Base-by-base conservation (phyloP, 2,888 invertebrate genomes). In the Lordiphosa andalusiaca region DNA sequence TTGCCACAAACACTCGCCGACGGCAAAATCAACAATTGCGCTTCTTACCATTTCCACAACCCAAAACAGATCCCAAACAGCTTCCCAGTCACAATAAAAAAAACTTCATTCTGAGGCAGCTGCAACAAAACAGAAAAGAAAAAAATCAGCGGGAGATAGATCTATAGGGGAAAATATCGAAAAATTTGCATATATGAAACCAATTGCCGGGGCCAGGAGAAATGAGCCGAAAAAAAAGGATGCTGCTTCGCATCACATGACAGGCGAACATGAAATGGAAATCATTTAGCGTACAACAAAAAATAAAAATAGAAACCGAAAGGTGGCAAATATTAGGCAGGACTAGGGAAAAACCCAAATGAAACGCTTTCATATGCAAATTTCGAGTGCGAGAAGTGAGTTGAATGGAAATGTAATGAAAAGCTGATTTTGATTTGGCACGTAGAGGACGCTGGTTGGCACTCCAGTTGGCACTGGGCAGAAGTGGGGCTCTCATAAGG, bases 281-380 rank as follows among this genome's bases (percentile, higher is more conserved):
- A 82, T 76, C 74, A 85, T 72, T 82, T 82, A 76, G 53, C 44
- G 57, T 65, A 73, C 71, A 69, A 82, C 71, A 38, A 36, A 23
- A 36, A 25, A 16, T 1, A 16, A 16, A 16, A 16, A 16, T 1
- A 16, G 2, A 16, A 16, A 52, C 12, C 63, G 38, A 76, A 83
- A 83, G 81, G 84, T 84, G 85, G 76, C 81, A 83, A 80, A 74
- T 72, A 74, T 76, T 67, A 66, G 63, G 60, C 58, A 54, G 73
- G 46, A 65, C 56, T 47, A 64, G 48, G 56, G 46, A 53, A 61
- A 69, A 33, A 39, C 47, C 46, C 53, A 73, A 59, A 66, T 55
- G 61, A 69, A 75, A 49, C 52, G 73, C 84, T 77, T 84, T 86
- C 77, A 86, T 85, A 86, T 86, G 84, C 81, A 85, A 84, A 86